Evolutionary conservation across 2,888 invertebrate genomes (phyloP).

Genomic region (Phrixothrix hirtus): DNA sequence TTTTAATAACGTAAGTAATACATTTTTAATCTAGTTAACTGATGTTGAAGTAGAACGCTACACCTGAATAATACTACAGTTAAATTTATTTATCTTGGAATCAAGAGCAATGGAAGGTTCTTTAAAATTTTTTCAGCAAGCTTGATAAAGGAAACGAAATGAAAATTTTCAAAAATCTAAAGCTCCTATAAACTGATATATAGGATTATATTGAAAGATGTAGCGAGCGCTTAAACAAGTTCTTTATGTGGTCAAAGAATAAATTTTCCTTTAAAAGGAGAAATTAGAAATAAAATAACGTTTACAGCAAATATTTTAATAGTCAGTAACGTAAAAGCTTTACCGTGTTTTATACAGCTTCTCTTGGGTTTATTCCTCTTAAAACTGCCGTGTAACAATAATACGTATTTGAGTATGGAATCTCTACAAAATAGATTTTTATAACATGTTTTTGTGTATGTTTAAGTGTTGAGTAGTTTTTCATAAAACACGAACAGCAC

Average conservation of each 20-base stretch:
- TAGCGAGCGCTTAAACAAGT: too few species aligned
- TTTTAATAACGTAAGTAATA: slow-evolving; percentile 7
- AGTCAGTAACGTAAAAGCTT: slow-evolving; percentile 10
- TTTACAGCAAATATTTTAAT: slow-evolving; percentile 9
- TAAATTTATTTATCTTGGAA: too few species aligned
- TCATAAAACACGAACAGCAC: not conserved
- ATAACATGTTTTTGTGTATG: slow-evolving; percentile 10
- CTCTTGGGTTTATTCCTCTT: slow-evolving; percentile 9
- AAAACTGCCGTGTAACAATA: slow-evolving; percentile 11
- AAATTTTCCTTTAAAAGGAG: not conserved
- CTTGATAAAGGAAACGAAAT: too few species aligned
- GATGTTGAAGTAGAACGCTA: too few species aligned
- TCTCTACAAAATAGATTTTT: slow-evolving; percentile 7
- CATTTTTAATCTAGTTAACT: too few species aligned
- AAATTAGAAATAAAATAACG: slow-evolving; percentile 8
- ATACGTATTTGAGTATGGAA: not conserved
- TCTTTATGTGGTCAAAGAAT: too few species aligned
- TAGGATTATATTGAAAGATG: too few species aligned
- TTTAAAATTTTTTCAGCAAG: too few species aligned
- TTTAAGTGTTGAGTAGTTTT: not conserved
- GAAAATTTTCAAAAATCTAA: too few species aligned
- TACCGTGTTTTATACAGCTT: slow-evolving; percentile 12
- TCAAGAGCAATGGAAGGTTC: too few species aligned
- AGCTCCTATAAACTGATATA: too few species aligned
- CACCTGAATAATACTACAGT: too few species aligned